Conservation (phyloP, 2,888 invertebrate genomes). For the Theodoxus fluviatilis region DNA sequence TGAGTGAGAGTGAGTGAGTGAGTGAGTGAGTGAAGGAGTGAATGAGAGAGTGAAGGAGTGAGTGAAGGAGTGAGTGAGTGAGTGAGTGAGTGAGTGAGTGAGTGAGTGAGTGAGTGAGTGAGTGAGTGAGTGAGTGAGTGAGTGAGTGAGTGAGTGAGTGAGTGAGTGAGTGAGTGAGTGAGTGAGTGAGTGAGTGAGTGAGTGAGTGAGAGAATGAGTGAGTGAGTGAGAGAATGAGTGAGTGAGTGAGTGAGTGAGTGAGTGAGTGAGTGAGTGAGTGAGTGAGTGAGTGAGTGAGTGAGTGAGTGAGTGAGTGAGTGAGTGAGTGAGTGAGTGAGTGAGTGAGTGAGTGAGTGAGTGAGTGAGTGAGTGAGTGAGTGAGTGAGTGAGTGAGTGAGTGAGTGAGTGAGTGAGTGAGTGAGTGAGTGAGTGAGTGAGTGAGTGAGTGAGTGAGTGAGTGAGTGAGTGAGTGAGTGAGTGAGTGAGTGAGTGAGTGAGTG, state of each 20-base stretch:
- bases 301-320: constrained; percentile 6
- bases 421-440: neutral
- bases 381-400: too few species aligned
- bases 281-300: constrained; percentile 7
- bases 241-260: too few species aligned
- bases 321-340: neutral
- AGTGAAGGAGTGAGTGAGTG: too few species aligned
- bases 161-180: neutral
- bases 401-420: too few species aligned
- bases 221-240: too few species aligned
- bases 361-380: neutral
- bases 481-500: neutral
- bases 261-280: neutral
- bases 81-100: neutral
- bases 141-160: neutral
- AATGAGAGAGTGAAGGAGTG: too few species aligned
- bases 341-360: neutral
- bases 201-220: neutral
- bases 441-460: constrained; percentile 7
- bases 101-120: neutral
- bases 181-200: neutral
- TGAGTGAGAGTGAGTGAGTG: neutral
- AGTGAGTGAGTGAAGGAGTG: neutral
- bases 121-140: constrained; percentile 20
- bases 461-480: constrained; percentile 6